These are phyloP conservation scores for Papilio demoleus DNA, from an alignment of 2,888 invertebrate genomes.

Conservation along the genomic window DNA sequence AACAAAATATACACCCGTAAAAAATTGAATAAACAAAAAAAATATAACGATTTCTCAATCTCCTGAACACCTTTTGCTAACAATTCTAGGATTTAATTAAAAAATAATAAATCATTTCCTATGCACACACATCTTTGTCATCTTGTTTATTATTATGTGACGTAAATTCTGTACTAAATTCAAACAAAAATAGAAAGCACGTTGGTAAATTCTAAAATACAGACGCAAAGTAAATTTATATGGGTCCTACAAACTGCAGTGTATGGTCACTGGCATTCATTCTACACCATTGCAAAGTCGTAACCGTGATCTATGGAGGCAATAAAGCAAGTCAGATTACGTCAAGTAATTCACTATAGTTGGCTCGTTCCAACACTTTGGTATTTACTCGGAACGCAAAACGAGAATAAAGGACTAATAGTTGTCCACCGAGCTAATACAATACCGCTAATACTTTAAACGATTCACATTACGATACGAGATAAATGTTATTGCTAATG, in stretches of 20 bases:
- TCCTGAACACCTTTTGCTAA: not conserved
- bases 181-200: conserved; percentile 2
- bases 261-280: conserved; percentile 39
- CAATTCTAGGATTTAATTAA: not conserved
- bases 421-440: conserved; percentile 31
- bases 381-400: conserved; percentile 39
- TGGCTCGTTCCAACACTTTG: conserved; percentile 41
- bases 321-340: conserved; percentile 44
- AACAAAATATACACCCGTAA: conserved; percentile 54
- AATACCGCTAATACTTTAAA: conserved; percentile 26
- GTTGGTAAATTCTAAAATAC: conserved; percentile 25
- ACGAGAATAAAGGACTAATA: conserved; percentile 34
- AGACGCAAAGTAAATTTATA: conserved; percentile 34
- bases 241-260: conserved; percentile 30
- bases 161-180: conserved; percentile 42
- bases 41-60: not conserved
- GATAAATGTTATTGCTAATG: conserved; percentile 10
- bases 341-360: conserved; percentile 43
- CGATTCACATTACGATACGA: not conserved
- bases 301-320: conserved; percentile 39
- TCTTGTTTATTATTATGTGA: not conserved
- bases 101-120: not conserved
- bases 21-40: not conserved
- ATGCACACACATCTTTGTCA: not conserved
- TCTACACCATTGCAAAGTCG: conserved; percentile 41